Conservation (phyloP, 2,888 invertebrate genomes). For the Dicyrtomina minuta region DNA sequence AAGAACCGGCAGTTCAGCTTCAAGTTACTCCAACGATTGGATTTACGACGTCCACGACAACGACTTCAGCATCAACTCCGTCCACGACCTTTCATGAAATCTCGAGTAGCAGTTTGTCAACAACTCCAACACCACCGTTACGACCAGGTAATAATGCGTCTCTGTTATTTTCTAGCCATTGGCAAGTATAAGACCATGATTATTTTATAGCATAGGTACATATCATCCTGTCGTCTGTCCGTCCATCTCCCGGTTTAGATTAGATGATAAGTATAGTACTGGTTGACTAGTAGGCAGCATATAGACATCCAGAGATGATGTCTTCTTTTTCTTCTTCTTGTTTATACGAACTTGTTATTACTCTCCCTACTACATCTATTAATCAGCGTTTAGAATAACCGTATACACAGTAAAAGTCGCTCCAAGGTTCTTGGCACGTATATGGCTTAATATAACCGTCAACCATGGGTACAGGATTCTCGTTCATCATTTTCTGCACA, state of each 20-base stretch:
- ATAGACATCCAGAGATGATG: too few species aligned
- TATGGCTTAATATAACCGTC: too few species aligned
- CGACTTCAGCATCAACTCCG: constrained; percentile 17
- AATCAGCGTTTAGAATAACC: not conserved
- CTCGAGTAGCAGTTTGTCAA: constrained; percentile 2
- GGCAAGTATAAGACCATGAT: not conserved
- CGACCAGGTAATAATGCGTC: constrained; percentile 42
- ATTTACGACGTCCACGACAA: constrained; percentile 35
- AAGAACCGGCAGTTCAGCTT: constrained; percentile 34
- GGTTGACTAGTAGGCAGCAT: too few species aligned
- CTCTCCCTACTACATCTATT: not conserved
- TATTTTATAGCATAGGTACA: too few species aligned
- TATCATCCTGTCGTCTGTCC: too few species aligned
- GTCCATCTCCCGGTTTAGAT: not conserved
- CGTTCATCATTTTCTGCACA: too few species aligned
- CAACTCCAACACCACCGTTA: constrained; percentile 47
- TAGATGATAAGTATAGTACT: too few species aligned
- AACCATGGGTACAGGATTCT: too few species aligned
- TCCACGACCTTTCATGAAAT: not conserved
- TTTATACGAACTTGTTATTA: too few species aligned
- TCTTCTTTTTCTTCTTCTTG: too few species aligned
- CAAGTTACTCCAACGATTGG: constrained; percentile 37
- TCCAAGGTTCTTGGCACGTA: too few species aligned
- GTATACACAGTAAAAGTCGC: too few species aligned
- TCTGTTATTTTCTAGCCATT: not conserved